Base-by-base conservation (phyloP, 2,888 invertebrate species). In the Drosophila meridiana region DNA sequence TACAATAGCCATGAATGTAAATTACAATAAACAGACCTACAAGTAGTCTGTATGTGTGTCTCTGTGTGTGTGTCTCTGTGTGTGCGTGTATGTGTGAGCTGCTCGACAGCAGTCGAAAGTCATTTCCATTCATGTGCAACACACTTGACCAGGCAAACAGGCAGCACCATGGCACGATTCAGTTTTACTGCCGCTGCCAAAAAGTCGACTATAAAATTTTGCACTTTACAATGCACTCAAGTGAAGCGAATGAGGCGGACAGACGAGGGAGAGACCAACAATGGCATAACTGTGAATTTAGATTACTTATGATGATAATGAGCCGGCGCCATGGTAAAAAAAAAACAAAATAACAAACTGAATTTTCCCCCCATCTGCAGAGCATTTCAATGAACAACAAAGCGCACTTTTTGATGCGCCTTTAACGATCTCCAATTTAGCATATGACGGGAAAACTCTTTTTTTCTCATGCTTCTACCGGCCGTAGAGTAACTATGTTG, bases 291-390 rank as follows among this genome's bases (percentile, higher is more conserved):
- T 83, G 82, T 85, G 84, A 87, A 85, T 85, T 87, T 85, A 85
- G 84, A 85, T 83, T 85, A 85, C 88, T 81, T 83, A 68, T 87
- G 84, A 87, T 83, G 83, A 87, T 85, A 73, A 87, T 76, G 76
- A 68, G 76, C 53, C 11, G 42, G 67, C 20, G 48, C 52, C 65
- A 50, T 56, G 71, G 60, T 65, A 20, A 20, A 20, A 20, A 20
- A 76, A 76, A 32, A 68, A 42, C 56, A 80, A 55, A 45, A 20
- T 34, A 32, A n/a, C n/a, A 42, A 42, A 56, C 20, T 42, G 40
- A 34, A 40, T 9, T 9, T 13, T 4, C n/a, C 36, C 26, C 20
- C 48, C 14, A 2, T 4, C 50, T 43, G 50, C 61, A 56, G 53
- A 60, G 53, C 59, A 63, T 69, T 69, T 62, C 63, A 74, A 55